Percentiles rank a stretch among this genome's conserved stretches.
Conservation (phyloP, 1,140 invertebrate genomes). For the Apolygus lucorum region DNA sequence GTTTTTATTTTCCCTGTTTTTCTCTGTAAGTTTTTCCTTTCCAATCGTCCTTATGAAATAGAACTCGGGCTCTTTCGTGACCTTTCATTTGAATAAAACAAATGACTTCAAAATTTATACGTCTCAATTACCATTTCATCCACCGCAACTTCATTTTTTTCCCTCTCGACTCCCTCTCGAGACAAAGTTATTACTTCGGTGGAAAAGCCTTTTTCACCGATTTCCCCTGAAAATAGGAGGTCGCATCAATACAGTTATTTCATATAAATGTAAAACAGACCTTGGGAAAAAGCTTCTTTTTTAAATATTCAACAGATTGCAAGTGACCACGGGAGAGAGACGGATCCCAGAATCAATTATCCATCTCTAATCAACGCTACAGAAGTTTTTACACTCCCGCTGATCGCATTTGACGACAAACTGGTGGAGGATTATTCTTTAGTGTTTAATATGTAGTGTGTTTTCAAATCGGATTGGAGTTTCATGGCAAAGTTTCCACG, state of each 20-base stretch:
- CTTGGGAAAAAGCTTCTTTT: background rate
- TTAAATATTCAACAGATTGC: slow-evolving; percentile 8
- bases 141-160: background rate
- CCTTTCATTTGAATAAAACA: background rate
- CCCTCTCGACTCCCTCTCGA: background rate
- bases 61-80: no score
- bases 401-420: background rate
- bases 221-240: background rate
- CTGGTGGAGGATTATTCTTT: background rate
- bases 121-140: background rate
- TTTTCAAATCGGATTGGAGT: background rate
- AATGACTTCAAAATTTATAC: background rate
- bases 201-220: background rate
- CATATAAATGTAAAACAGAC: slow-evolving; percentile 1
- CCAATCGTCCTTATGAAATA: no score
- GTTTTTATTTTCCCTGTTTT: no score
- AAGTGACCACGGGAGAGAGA: background rate
- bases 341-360: slow-evolving; percentile 6
- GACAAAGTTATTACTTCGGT: background rate
- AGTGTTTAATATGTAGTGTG: slow-evolving; percentile 8
- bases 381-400: slow-evolving; percentile 15
- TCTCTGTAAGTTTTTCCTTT: no score
- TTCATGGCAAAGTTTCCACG: slow-evolving; percentile 3
- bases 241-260: slow-evolving; percentile 16
- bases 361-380: slow-evolving; percentile 11